Evolutionary conservation across 1,140 invertebrate genomes (phyloP), one percentile per base, ranked within the genome.

Genomic region (Meloidogyne exigua): DNA sequence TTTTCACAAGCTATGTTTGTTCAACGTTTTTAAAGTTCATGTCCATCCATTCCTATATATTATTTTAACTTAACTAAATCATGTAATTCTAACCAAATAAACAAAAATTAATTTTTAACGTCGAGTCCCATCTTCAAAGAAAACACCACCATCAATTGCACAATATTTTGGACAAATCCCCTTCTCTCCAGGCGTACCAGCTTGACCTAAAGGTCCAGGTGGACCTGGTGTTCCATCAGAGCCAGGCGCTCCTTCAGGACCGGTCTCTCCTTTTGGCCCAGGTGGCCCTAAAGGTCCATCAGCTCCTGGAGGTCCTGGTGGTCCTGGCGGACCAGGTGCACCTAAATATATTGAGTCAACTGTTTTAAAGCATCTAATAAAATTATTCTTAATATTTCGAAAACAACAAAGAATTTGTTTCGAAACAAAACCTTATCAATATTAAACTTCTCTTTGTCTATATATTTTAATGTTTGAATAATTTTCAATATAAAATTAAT

Each of bases 91-190:
- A 32, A 49, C 44, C 44, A 49, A 49, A 18, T 49, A 49, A 49
- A 57, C 5, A 57, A 57, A 57, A 57, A n/a, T n/a, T n/a, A 39
- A 25, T 69, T 39, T 23, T 74, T 72, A 75, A 36, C 82, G 80
- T 36, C 82, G 65, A 39, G 83, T 84, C 72, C 83, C 83, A 63
- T 84, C 83, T 26, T 86, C 83, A 76, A 86, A 84, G 80, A 84
- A 84, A 75, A 84, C 76, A 49, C 83, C 83, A 36, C 83, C 83
- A 79, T 84, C 83, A 26, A 84, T 75, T 28, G 83, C 82, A 74
- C 83, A 84, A 72, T 84, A 84, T 75, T 84, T 84, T 28, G 83
- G 83, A 76, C 86, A 73, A 77, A 68, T 87, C 42, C 83, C 83
- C 65, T 86, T 77, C 75, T 84, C 81, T 76, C 84, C 83, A 32